Evolutionary conservation across 2,888 invertebrate genomes (phyloP), one percentile per base, ranked within the genome.

Genomic region (Drosophila lacicola): DNA sequence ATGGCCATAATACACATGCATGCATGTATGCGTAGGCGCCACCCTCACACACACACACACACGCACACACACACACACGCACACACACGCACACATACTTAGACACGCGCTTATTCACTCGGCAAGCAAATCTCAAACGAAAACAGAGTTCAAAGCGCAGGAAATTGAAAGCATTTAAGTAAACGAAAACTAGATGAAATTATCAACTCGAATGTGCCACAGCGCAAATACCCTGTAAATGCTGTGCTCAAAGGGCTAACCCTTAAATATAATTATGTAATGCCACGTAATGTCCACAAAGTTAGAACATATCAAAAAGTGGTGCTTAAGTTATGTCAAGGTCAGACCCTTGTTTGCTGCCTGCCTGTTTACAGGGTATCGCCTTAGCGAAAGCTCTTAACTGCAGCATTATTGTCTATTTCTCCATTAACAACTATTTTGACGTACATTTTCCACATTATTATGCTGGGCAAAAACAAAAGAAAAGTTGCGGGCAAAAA

Each of bases 111-210:
- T 29, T 29, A 29, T 29, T 29, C 29, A 56, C 53, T 39, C 69
- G 55, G 66, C 64, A 39, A 58, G 74, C 54, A 70, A 77, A 72
- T 77, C 77, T 80, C 55, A 70, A 82, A 74, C 51, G 53, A 72
- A 82, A 82, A 57, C 60, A 74, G 49, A 77, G 66, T 83, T 88
- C 86, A 83, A 88, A 83, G 78, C 65, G 67, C 83, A 88, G 74
- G 80, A 86, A 88, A 86, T 88, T 85, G 68, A 74, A 85, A 70
- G 64, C 62, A 67, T 70, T 60, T 37, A 46, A 50, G 45, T 14
- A 41, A 66, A 70, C 55, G 47, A 56, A 66, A 36, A 42, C 56
- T 4, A 45, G 8, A 9, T 8, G 13, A 29, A 45, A 46, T 29
- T 6, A 21, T 14, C 14, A 13, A 4, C 13, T 4, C 34, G 19